Base-by-base conservation (phyloP, 2,888 invertebrate genomes). In the Luperina nickerlii region DNA sequence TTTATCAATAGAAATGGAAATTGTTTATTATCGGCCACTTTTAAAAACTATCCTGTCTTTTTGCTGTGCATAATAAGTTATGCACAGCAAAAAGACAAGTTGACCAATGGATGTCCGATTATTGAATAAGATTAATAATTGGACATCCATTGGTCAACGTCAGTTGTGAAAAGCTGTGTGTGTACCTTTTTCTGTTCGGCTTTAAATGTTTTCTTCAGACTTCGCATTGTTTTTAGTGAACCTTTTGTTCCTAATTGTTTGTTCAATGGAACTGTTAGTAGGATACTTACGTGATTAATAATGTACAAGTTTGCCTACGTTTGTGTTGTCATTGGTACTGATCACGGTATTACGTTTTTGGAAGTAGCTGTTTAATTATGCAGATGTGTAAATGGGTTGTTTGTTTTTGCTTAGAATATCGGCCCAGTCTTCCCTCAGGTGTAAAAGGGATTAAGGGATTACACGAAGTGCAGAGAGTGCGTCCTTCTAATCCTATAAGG, bases 211-310 rank as follows among this genome's bases (percentile, higher is more conserved):
- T 60, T 54, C 20, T 9, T 38, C 45, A n/a, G 42, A 15, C 2
- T 38, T 9, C 45, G 8, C 6, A 2, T 45, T 69, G 24, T 38
- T 13, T 24, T 0, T 9, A 74, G n/a, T 74, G 9, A 72, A 57
- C 74, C 74, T 84, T 84, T 79, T 87, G 79, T 45, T n/a, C 2
- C n/a, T 48, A 60, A 60, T 66, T 60, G n/a, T 38, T n/a, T 62
- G 18, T 71, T 13, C 32, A 62, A n/a, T 24, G 42, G 11, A 75
- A 68, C 69, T 77, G 72, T 76, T 86, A 76, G 71, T 82, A 75
- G 74, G 73, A 66, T 87, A 76, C 82, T 85, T 82, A 82, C 65
- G 70, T 74, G 80, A 81, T 78, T 85, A 87, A 87, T 87, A 76
- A 85, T 74, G 73, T 74, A 82, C 57, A 67, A 70, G 67, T 74